Base-by-base conservation (phyloP, 2,113 vertebrate genomes). In the Nesogale talazaci region DNA sequence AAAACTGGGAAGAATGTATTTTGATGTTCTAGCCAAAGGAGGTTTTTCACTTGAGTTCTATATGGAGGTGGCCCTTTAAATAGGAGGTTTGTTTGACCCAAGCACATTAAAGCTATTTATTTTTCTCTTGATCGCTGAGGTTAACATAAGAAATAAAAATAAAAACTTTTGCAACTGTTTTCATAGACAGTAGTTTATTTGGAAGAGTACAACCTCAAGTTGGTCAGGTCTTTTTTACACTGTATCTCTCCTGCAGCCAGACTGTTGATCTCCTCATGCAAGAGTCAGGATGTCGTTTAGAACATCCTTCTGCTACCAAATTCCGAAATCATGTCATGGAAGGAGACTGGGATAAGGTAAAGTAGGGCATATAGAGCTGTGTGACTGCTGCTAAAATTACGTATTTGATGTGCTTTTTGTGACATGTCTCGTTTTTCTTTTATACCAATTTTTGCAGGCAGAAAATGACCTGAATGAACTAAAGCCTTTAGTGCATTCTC, bases 321-420 rank as follows among this genome's bases (percentile, higher is more conserved):
- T 99, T 99, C 98, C 99, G 99, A 97, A 99, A 99, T 98, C 99
- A 99, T 98, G 99, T 99, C 97, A 99, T 99, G 99, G 99, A 99
- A 98, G 99, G 99, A 97, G 99, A 99, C 98, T 99, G 99, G 99
- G 99, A 99, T 98, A 99, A 99, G 99, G 99, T 99, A 98, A 98
- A 97, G 97, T 97, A 97, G 97, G 98, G 97, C 96, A 96, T 95
- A 94, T 97, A 98, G 97, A 97, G 97, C 97, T 97, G 97, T 97
- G 97, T 97, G 97, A 97, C 97, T 97, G 95, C 97, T 98, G 96
- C 97, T 97, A 96, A 96, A 95, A 95, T 97, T 96, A 91, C 88
- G 90, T 95, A 94, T 96, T 87, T 97, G 6, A 89, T 89, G 96
- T 96, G 94, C 80, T 87, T 94, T 88, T 97, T 67, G 96, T 97